phyloP scores from a whole-genome alignment of 1,140 invertebrate species.

The Scylla paramamosain region DNA sequence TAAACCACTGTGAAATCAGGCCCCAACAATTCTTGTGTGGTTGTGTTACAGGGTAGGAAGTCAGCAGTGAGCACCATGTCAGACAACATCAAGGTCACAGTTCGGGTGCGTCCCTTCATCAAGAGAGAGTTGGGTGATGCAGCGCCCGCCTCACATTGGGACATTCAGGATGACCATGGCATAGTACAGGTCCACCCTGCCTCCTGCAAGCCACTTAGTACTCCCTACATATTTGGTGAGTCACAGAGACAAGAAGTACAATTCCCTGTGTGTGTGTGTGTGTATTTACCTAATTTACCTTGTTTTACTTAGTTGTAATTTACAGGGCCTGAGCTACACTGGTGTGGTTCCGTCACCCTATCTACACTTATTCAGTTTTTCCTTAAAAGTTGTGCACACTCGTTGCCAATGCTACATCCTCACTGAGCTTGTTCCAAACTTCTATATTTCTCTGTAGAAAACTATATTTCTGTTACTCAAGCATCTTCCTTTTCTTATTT shows the following conservation, averaged over 20 bases:
- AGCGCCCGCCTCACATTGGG: conserved; percentile 77
- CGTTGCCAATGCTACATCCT: background rate
- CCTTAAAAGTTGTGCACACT: no score
- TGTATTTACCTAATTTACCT: no score
- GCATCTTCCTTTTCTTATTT: no score
- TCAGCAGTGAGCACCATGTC: conserved; percentile 79
- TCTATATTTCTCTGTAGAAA: no score
- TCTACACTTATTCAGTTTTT: background rate
- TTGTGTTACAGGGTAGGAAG: no score
- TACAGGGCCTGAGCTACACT: no score
- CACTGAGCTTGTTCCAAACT: background rate
- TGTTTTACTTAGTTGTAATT: no score
- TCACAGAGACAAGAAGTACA: background rate
- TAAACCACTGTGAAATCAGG: no score
- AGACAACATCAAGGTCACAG: conserved; percentile 87
- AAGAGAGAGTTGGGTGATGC: conserved; percentile 83
- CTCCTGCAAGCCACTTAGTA: background rate
- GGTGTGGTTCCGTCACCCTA: background rate
- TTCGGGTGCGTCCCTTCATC: conserved; percentile 87
- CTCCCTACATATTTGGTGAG: conserved; percentile 65
- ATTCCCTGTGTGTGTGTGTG: no score
- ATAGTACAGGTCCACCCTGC: conserved; percentile 76
- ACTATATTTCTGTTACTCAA: no score
- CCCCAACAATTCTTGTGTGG: no score
- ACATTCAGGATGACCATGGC: conserved; percentile 82